phyloP scores from a whole-genome alignment of 2,888 invertebrate genomes.

The Pandemis cinnamomeana region DNA sequence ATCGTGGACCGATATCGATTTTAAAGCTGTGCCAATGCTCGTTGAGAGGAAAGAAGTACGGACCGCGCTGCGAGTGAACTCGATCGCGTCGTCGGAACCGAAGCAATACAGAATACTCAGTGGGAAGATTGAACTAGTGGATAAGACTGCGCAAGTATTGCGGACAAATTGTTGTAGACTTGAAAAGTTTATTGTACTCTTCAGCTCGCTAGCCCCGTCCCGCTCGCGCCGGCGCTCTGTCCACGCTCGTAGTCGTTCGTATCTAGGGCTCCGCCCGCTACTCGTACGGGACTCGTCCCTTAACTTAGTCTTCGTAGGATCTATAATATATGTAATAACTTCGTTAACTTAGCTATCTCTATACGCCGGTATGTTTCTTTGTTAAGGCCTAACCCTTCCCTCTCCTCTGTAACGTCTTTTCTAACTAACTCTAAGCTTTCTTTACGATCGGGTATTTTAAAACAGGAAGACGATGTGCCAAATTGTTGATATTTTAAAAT shows the following conservation, averaged over 20 bases:
- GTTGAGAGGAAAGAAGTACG: background rate
- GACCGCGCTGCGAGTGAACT: background rate
- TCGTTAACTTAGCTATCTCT: slow-evolving; percentile 41
- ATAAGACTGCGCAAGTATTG: slow-evolving; percentile 42
- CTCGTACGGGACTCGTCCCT: slow-evolving; percentile 36
- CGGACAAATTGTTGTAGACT: slow-evolving; percentile 41
- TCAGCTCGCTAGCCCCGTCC: slow-evolving; percentile 20
- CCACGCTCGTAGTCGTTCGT: slow-evolving; percentile 36
- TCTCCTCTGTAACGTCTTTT: slow-evolving; percentile 25
- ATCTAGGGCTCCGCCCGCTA: slow-evolving; percentile 36
- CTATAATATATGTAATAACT: slow-evolving; percentile 37
- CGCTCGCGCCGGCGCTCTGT: slow-evolving; percentile 14
- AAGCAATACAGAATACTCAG: slow-evolving; percentile 32
- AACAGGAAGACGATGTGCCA: slow-evolving; percentile 79
- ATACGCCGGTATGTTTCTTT: slow-evolving; percentile 37
- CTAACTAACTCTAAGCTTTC: slow-evolving; percentile 44
- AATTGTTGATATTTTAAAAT: slow-evolving; percentile 75
- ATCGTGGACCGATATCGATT: slow-evolving; percentile 24
- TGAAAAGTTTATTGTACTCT: slow-evolving; percentile 40
- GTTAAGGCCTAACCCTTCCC: slow-evolving; percentile 38
- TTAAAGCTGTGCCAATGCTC: slow-evolving; percentile 35
- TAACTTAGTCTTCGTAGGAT: slow-evolving; percentile 41
- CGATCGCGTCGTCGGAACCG: slow-evolving; percentile 2
- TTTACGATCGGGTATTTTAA: slow-evolving; percentile 50
- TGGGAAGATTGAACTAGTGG: slow-evolving; percentile 30